Evolutionary conservation across 1,140 invertebrate genomes (phyloP).

Genomic region (Drosophila repletoides): DNA sequence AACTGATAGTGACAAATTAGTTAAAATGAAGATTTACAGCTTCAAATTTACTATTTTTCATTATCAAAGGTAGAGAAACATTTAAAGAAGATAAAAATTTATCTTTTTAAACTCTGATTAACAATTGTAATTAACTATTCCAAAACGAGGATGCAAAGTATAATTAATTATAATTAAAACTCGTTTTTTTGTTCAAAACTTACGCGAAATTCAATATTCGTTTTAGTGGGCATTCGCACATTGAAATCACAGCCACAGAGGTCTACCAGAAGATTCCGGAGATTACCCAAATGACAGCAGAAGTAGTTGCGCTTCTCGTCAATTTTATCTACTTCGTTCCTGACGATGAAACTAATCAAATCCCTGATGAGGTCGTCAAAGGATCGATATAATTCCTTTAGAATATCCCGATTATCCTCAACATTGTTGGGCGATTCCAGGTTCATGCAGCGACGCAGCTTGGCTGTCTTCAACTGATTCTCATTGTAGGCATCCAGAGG

Average conservation of each 20-base stretch:
- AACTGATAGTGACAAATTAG: too few species aligned
- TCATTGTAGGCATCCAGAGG: conserved; percentile 52
- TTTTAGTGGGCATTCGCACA: conserved; percentile 53
- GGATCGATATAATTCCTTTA: conserved; percentile 38
- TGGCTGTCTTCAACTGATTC: conserved; percentile 3
- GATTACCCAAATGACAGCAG: conserved; percentile 55
- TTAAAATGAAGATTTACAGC: too few species aligned
- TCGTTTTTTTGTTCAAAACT: too few species aligned
- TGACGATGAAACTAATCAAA: conserved; percentile 45
- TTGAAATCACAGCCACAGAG: conserved; percentile 64
- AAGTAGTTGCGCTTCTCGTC: conserved; percentile 34
- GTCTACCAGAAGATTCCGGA: conserved; percentile 49
- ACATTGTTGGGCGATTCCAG: background rate
- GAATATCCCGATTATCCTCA: conserved; percentile 1
- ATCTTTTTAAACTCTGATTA: too few species aligned
- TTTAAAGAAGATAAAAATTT: too few species aligned
- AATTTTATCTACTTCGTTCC: conserved; percentile 19
- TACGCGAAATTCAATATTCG: conserved; percentile 63
- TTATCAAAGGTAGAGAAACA: too few species aligned
- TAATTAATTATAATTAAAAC: too few species aligned
- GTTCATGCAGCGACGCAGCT: conserved; percentile 31
- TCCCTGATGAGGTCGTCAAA: conserved; percentile 57
- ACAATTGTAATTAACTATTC: too few species aligned
- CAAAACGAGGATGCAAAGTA: too few species aligned
- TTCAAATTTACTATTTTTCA: too few species aligned